Percentiles rank a stretch among this genome's conserved stretches.
These are phyloP conservation scores for Clitarchus hookeri DNA, from an alignment of 2,888 invertebrate species.

Conservation along the genomic window DNA sequence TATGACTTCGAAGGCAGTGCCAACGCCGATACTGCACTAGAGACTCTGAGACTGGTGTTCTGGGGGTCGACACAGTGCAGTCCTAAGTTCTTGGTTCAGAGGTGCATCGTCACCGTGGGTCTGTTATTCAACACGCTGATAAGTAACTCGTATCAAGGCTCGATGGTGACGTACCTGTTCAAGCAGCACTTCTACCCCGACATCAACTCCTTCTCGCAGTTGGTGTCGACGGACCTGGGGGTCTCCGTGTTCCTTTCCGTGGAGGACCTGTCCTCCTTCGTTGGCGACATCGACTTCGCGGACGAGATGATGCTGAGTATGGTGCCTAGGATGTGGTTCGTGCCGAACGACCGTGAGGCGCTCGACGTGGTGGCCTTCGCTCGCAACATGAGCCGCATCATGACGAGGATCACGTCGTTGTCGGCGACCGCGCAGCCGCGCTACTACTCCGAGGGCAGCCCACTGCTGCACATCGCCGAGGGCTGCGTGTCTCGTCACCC, in stretches of 20 bases:
- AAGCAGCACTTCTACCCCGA: slow-evolving; percentile 4
- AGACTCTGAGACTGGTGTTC: neutral
- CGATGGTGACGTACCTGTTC: neutral
- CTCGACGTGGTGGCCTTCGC: neutral
- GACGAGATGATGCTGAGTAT: neutral
- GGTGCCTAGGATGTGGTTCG: neutral
- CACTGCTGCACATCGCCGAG: neutral
- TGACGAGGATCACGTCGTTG: neutral
- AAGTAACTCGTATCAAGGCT: slow-evolving; percentile 3
- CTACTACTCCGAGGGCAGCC: neutral
- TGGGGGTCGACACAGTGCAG: neutral
- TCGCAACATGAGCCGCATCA: neutral
- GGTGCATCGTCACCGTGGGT: neutral
- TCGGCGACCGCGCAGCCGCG: neutral
- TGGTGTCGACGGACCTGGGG: neutral
- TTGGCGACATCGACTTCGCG: neutral
- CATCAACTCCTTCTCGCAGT: neutral
- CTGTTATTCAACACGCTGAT: neutral
- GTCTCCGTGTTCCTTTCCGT: neutral
- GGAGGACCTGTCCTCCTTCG: neutral
- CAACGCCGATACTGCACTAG: neutral
- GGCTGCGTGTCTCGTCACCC: neutral
- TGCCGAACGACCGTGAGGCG: neutral
- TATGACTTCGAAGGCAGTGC: neutral
- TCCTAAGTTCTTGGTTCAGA: neutral